These are phyloP conservation scores for Chydorus sphaericus DNA, from an alignment of 2,888 invertebrate species.

Conservation along the genomic window DNA sequence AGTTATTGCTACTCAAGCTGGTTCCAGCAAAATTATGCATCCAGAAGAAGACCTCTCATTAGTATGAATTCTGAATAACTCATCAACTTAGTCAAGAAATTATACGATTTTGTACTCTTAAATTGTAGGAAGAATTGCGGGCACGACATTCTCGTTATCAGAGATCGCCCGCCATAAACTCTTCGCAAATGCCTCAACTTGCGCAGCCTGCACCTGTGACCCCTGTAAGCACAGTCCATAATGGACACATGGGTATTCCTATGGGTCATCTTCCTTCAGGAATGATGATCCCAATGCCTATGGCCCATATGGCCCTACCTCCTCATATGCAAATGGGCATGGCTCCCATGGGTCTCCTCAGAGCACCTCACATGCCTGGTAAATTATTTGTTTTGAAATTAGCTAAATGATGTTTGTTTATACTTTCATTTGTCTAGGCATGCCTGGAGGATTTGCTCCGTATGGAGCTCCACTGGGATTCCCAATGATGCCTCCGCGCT, in stretches of 20 bases:
- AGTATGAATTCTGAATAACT: constrained; percentile 28
- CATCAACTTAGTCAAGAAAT: neutral
- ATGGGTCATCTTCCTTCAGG: constrained; percentile 30
- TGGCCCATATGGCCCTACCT: constrained; percentile 9
- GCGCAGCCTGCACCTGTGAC: neutral
- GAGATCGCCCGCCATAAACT: constrained; percentile 24
- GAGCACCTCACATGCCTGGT: constrained; percentile 8
- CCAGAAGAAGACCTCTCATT: constrained; percentile 82
- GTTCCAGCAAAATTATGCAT: constrained; percentile 79
- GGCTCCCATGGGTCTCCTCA: constrained; percentile 9
- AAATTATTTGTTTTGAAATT: neutral
- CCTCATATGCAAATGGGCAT: constrained; percentile 8
- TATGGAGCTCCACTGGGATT: constrained; percentile 30
- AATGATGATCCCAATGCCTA: constrained; percentile 31
- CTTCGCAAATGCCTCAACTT: constrained; percentile 21
- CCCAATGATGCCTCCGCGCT: constrained; percentile 68
- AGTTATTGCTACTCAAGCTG: constrained; percentile 56
- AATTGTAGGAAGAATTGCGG: constrained; percentile 56
- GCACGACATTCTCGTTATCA: constrained; percentile 54
- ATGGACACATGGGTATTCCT: neutral
- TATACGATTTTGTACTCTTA: constrained; percentile 1
- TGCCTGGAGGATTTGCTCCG: constrained; percentile 35
- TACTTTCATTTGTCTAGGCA: constrained; percentile 1
- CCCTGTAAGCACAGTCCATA: neutral
- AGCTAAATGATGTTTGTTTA: neutral